A percentile compares a stretch with the other conserved stretches of the same genome.
Evolutionary conservation across 2,888 invertebrate species (phyloP).

Genomic region (Pherbina coryleti): DNA sequence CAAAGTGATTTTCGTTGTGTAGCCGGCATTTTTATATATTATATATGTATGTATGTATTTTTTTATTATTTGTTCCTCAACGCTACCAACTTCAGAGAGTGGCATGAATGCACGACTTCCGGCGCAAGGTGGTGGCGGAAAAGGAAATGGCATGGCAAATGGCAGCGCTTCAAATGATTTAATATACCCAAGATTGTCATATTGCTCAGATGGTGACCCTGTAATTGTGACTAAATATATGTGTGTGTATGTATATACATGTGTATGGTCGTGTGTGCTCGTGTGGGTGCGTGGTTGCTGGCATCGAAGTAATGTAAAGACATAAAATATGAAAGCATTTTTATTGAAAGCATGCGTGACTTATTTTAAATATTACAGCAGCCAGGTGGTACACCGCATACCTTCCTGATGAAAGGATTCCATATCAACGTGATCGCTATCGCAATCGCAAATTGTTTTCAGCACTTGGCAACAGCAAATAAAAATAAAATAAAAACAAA

Average conservation of each 20-base stretch:
- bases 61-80: background rate
- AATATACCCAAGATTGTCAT: slow-evolving; percentile 44
- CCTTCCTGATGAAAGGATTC: too few species aligned
- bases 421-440: too few species aligned
- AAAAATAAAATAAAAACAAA: too few species aligned
- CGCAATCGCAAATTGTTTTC: too few species aligned
- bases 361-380: too few species aligned
- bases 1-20: slow-evolving; percentile 34
- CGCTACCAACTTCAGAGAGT: background rate
- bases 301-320: background rate
- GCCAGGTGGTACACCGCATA: too few species aligned
- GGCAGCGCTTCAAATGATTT: slow-evolving; percentile 44
- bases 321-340: too few species aligned
- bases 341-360: too few species aligned
- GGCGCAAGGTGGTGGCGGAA: slow-evolving; percentile 9
- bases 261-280: too few species aligned
- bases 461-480: too few species aligned
- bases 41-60: too few species aligned
- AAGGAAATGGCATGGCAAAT: slow-evolving; percentile 44
- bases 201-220: slow-evolving; percentile 37
- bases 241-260: background rate
- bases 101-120: background rate
- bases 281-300: background rate
- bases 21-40: background rate
- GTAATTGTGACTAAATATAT: background rate